Evolutionary conservation across 2,888 invertebrate species (phyloP), one percentile per base, ranked within the genome.

Genomic region (Calliphora vomitoria): DNA sequence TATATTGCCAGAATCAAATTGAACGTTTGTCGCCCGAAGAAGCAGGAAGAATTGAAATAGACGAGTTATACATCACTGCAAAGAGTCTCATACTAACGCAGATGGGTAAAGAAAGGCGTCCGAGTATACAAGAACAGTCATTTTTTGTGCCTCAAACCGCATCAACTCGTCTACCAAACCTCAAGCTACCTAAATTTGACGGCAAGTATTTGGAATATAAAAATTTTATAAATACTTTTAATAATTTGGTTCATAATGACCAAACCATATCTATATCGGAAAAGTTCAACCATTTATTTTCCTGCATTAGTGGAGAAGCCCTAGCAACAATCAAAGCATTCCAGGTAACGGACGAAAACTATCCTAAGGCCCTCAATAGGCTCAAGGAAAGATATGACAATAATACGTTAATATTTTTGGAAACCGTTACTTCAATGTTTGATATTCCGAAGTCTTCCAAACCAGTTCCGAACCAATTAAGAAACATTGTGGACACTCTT

Each of bases 161-260:
- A 6, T 71, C 25, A 8, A 83, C 10, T 6, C 50, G 83, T 15
- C 25, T 83, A 1, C 82, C 82, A 6, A 76, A 62, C n/a, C 18
- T 83, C 0, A 76, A 76, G 8, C n/a, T 53, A 11, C 60, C 60
- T 1, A 62, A 31, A n/a, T 76, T 76, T n/a, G 71, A 78, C 18
- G 82, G 87, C 4, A 75, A 82, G 58, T 87, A 85, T 20, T 64
- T 78, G n/a, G 85, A 85, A 31, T 88, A 82, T 47, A 85, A 88
- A 82, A 79, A 88, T 44, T 88, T 85, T 50, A 85, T 82, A 47
- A 83, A 64, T 38, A 25, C 83, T 0, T 88, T 88, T 20, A 83
- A 71, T 11, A 82, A 81, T 58, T 64, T 85, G 15, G 80, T 88
- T 31, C n/a, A n/a, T n/a, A n/a, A n/a, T n/a, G n/a, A n/a, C n/a